Evolutionary conservation across 2,113 vertebrate species (phyloP).

Genomic region (Ornithorhynchus anatinus): DNA sequence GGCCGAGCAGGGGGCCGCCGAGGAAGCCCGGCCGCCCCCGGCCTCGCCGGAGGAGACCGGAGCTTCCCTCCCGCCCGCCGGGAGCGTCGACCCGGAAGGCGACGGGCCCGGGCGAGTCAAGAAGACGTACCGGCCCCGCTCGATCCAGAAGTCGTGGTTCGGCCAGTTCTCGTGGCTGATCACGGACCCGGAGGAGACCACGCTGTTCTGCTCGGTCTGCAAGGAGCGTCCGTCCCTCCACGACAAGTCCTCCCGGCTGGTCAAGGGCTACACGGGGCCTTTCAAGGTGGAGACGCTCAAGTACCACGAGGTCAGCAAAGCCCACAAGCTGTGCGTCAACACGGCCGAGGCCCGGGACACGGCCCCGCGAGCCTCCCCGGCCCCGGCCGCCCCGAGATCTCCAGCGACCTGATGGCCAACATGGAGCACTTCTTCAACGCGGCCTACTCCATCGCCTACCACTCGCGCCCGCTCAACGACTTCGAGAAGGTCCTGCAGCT

Average conservation of each 20-base stretch:
- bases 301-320: slow-evolving; percentile 55
- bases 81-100: neutral
- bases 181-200: slow-evolving; percentile 28
- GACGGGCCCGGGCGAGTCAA: neutral
- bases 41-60: neutral
- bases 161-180: slow-evolving; percentile 47
- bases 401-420: slow-evolving; percentile 36
- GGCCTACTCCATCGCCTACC: slow-evolving; percentile 35
- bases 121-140: slow-evolving; percentile 42
- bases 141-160: slow-evolving; percentile 47
- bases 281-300: slow-evolving; percentile 59
- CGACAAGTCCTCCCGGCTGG: slow-evolving; percentile 32
- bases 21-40: neutral
- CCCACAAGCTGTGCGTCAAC: slow-evolving; percentile 43
- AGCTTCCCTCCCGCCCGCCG: neutral
- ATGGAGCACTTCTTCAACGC: slow-evolving; percentile 46
- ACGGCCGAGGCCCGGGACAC: neutral
- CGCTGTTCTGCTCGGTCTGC: slow-evolving; percentile 45
- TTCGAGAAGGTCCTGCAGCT: slow-evolving; percentile 46
- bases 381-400: slow-evolving; percentile 20
- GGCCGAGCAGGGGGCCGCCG: neutral
- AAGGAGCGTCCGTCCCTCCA: slow-evolving; percentile 35
- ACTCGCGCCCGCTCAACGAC: slow-evolving; percentile 47
- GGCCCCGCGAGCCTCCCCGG: neutral
- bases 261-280: slow-evolving; percentile 38